Evolutionary conservation across 2,888 invertebrate genomes (phyloP), one percentile per base, ranked within the genome.

Genomic region (Zele albiditarsus): DNA sequence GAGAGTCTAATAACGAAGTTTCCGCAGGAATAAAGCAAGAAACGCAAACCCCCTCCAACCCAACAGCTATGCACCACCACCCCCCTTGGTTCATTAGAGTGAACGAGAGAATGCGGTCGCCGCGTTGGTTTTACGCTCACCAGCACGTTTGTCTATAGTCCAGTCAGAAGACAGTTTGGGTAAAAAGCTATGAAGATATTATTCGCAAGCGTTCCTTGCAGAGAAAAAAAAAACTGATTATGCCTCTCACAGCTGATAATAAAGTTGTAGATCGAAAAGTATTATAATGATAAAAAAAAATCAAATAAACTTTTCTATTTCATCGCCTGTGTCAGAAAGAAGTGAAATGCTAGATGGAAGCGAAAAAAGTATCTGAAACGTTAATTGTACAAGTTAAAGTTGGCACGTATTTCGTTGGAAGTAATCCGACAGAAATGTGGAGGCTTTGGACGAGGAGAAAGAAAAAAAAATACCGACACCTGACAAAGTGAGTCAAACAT

Each of bases 1-100:
- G 53, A 72, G 77, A 75, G 62, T 75, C 78, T 78, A 78, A 80
- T 80, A 80, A 79, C 77, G 66, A 76, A 79, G 75, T 78, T 78
- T 78, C 69, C 42, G 57, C 60, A 73, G 69, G 69, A 74, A 76
- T 77, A 71, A 72, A 74, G 73, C 74, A 78, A 78, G 77, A 78
- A 79, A 80, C 62, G 71, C 28, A 65, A 63, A 73, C 58, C 33
- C 69, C 60, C 73, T 2, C 57, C 57, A 12, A 14, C 42, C 16
- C n/a, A 53, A 27, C 63, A 71, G 60, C 67, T 28, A 31, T 65
- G 25, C 49, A 28, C 74, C 63, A n/a, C 57, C 62, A 60, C 60
- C 46, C 71, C 66, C 67, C 66, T 67, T 53, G 77, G 75, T 79
- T 78, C 76, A 80, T 80, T 80, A 79, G 76, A 71, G 75, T 31